Percentiles rank a stretch among this genome's conserved stretches.
These are phyloP conservation scores for Burhinus bistriatus DNA, from an alignment of 2,113 vertebrate genomes.

Conservation along the genomic window DNA sequence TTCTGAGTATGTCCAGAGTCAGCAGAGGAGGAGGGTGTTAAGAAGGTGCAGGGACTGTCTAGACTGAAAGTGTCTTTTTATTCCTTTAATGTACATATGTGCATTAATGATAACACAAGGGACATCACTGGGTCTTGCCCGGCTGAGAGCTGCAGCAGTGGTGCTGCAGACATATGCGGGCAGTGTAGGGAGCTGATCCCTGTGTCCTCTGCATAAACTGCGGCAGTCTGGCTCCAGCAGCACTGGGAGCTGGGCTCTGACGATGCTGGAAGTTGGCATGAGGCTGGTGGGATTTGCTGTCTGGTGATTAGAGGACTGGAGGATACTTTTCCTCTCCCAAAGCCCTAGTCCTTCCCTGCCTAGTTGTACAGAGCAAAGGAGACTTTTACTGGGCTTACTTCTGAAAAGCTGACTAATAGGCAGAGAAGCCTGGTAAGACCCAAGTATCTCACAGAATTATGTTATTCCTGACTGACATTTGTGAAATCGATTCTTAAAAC, in stretches of 20 bases:
- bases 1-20: not conserved
- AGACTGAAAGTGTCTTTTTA: not conserved
- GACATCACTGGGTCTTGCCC: rapidly evolving
- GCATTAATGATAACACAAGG: not conserved
- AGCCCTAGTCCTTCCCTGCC: not conserved
- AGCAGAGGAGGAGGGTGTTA: not conserved
- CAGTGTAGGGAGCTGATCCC: not conserved
- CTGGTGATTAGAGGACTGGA: not conserved
- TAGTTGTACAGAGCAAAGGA: not conserved
- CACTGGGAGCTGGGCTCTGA: not conserved
- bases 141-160: too few species aligned
- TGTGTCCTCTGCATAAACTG: not conserved
- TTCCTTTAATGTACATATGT: not conserved
- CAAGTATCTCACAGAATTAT: not conserved
- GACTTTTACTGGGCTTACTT: not conserved
- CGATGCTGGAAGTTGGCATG: not conserved
- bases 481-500: not conserved
- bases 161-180: rapidly evolving
- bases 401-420: not conserved
- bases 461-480: not conserved
- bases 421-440: not conserved
- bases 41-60: not conserved
- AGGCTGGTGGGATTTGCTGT: not conserved
- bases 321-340: not conserved
- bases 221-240: not conserved